Percentiles rank a stretch among this genome's conserved stretches.
Evolutionary conservation across 2,888 invertebrate genomes (phyloP).

Genomic region (Pachydiplax longipennis): DNA sequence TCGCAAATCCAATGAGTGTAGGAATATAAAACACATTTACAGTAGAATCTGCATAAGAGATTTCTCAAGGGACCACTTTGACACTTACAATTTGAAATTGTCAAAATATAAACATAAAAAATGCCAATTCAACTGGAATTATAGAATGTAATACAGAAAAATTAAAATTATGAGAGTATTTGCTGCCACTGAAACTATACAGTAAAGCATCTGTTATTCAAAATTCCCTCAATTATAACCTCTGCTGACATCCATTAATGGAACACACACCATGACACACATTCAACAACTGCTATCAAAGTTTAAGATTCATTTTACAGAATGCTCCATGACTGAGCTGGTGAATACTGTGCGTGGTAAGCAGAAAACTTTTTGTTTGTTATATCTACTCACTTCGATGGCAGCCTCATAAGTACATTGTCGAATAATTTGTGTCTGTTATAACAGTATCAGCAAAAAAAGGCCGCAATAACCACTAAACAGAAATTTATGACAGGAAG

Average conservation of each 20-base stretch:
- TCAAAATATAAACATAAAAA: neutral
- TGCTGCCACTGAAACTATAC: neutral
- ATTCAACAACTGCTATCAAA: too few relatives aligned
- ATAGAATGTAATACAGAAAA: neutral
- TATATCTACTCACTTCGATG: too few relatives aligned
- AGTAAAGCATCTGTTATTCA: neutral
- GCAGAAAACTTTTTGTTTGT: too few relatives aligned
- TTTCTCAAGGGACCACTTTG: conserved; percentile 19
- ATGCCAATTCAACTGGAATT: neutral
- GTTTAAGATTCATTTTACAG: too few relatives aligned
- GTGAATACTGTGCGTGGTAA: too few relatives aligned
- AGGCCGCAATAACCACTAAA: too few relatives aligned
- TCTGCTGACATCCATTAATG: neutral
- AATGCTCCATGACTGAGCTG: too few relatives aligned
- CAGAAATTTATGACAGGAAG: too few relatives aligned
- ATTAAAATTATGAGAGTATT: neutral
- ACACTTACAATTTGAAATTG: neutral
- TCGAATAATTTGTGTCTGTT: too few relatives aligned
- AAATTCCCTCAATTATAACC: neutral
- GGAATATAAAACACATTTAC: conserved; percentile 13
- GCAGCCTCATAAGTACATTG: too few relatives aligned
- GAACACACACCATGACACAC: too few relatives aligned
- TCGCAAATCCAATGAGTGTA: conserved; percentile 5
- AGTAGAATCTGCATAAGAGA: conserved; percentile 21
- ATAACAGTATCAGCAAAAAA: too few relatives aligned